Conservation (phyloP, 2,888 invertebrate genomes). For the Lycophotia porphyrea region DNA sequence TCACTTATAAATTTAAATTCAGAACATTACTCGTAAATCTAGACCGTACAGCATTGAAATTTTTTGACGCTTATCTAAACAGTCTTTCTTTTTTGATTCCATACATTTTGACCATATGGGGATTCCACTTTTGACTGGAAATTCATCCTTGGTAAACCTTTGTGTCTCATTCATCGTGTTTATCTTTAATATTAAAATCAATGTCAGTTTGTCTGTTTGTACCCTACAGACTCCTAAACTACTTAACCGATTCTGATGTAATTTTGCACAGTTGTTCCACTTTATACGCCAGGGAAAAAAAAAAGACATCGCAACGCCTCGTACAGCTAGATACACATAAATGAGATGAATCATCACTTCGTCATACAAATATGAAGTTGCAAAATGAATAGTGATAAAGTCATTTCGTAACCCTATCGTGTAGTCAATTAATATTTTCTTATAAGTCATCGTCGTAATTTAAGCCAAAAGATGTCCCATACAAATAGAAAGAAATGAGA, state of each 20-base stretch:
- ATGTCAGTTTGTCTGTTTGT: neutral
- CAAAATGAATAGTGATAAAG: neutral
- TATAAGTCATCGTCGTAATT: slow-evolving; percentile 6
- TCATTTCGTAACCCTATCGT: neutral
- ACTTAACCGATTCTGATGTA: too few species aligned
- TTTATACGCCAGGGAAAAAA: neutral
- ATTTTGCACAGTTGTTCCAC: too few species aligned
- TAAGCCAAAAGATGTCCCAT: neutral
- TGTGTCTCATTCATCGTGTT: neutral
- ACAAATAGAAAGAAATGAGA: neutral
- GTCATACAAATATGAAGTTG: neutral
- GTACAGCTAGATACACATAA: neutral
- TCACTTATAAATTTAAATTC: neutral
- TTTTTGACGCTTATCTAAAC: neutral
- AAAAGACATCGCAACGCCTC: too few species aligned
- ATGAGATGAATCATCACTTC: neutral
- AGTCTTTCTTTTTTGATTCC: neutral
- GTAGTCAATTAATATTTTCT: neutral
- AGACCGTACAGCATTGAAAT: neutral
- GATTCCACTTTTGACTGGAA: neutral
- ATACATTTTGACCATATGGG: neutral
- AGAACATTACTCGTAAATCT: neutral
- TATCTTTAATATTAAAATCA: neutral
- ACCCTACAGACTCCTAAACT: neutral
- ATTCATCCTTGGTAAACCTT: neutral